These are phyloP conservation scores for Rhadina sibilatrix DNA, from an alignment of 2,113 vertebrate species.

Conservation along the genomic window DNA sequence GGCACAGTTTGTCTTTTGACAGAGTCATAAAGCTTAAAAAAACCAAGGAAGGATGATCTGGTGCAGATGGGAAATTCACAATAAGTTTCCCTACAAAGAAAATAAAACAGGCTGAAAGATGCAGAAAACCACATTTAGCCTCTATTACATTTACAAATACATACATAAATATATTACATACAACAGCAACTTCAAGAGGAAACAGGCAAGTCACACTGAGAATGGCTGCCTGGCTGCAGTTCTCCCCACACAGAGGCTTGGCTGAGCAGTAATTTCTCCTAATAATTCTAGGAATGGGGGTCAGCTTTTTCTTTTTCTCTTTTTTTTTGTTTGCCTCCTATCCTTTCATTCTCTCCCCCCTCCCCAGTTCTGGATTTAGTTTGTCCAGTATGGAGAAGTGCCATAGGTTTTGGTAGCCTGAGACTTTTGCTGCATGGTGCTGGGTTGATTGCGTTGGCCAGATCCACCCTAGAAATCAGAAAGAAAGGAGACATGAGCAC, in stretches of 20 bases:
- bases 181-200: conserved; percentile 71
- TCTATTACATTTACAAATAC: conserved; percentile 80
- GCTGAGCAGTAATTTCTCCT: conserved; percentile 61
- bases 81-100: conserved; percentile 56
- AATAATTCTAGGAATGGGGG: conserved; percentile 45
- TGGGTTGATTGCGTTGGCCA: conserved; percentile 77
- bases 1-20: neutral
- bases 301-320: neutral
- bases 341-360: neutral
- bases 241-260: conserved; percentile 36
- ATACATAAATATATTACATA: conserved; percentile 87
- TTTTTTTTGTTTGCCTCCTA: neutral
- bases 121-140: conserved; percentile 64
- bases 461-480: conserved; percentile 71
- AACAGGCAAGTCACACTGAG: conserved; percentile 44
- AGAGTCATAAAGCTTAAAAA: conserved; percentile 7
- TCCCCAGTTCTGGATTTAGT: conserved; percentile 47
- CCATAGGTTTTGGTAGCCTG: conserved; percentile 80
- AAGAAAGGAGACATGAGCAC: neutral
- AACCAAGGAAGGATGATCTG: conserved; percentile 17
- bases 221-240: conserved; percentile 26
- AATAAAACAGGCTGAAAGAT: conserved; percentile 48
- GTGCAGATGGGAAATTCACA: neutral
- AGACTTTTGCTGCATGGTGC: conserved; percentile 81
- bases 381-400: conserved; percentile 81